phyloP scores from a whole-genome alignment of 2,797 vertebrate species.

The Gymnocypris eckloni region DNA sequence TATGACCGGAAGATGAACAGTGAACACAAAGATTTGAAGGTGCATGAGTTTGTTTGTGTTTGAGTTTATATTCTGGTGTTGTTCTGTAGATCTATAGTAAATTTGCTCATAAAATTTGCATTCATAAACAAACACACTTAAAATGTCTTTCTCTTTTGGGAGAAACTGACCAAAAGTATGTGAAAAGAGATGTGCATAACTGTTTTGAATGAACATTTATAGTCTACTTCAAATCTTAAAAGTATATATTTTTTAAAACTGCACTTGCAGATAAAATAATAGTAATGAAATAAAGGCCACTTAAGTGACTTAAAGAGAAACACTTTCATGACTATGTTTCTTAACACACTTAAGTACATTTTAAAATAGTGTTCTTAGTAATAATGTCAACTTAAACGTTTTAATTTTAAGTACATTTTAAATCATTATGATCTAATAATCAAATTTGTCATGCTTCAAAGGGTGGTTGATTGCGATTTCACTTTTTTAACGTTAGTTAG shows the following conservation, averaged over 20 bases:
- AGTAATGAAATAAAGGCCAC: background rate
- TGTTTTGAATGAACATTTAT: background rate
- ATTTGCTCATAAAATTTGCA: background rate
- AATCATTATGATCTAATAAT: background rate
- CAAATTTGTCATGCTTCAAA: too few relatives aligned
- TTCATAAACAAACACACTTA: background rate
- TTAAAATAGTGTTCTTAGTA: background rate
- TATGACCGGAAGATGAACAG: slow-evolving; percentile 42
- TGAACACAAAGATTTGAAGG: slow-evolving; percentile 18
- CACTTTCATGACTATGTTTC: background rate
- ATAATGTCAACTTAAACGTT: background rate
- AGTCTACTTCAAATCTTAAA: background rate
- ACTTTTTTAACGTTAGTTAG: too few relatives aligned
- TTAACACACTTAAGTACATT: background rate
- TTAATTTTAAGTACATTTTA: background rate
- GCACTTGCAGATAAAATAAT: background rate
- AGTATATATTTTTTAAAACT: background rate
- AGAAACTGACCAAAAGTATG: background rate
- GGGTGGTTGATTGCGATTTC: too few relatives aligned
- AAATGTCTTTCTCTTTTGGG: background rate
- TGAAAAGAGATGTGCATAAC: background rate
- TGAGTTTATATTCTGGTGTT: background rate
- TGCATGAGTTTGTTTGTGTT: background rate
- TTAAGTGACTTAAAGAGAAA: background rate
- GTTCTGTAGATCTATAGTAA: background rate